Evolutionary conservation across 2,113 vertebrate genomes (phyloP), one percentile per base, ranked within the genome.

Genomic region (Corythaeola cristata): DNA sequence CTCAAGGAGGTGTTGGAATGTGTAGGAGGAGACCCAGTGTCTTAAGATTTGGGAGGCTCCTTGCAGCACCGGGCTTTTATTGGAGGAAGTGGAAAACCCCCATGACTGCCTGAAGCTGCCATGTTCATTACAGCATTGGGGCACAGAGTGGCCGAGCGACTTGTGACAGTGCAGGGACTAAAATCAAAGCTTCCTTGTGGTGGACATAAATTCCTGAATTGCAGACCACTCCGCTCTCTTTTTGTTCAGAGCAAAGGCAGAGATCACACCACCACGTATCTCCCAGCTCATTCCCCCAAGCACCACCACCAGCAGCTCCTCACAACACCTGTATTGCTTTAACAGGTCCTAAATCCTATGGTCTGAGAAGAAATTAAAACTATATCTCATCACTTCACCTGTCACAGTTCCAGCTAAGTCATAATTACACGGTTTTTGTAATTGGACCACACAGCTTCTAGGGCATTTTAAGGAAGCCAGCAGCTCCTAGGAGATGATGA

Each of bases 81-180:
- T 41, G 69, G n/a, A 85, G n/a, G 52, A 82, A 75, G n/a, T 32
- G 33, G 62, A 60, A 94, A 85, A 85, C 30, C 56, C 79, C 13
- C 0, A 1, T 7, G 8, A 50, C 45, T 60, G 56, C 27, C 28
- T 77, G 87, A 55, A 87, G 24, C 27, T 89, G 55, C 60, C 1
- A 0, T 18, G n/a, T 47, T 84, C 39, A 2, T 79, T 6, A 4
- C 19, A 27, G 0, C 0, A 0, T 1, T 12, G 11, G 11, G 50
- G 39, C 41, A 21, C 5, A 69, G 68, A 69, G 49, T 3, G 59
- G 28, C 13, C 2, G 3, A 50, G 37, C 0, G 3, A 12, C 12
- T 69, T 2, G 1, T 66, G 80, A 30, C n/a, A 41, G 7, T 0
- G 4, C 33, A 47, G 37, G 8, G 12, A 41, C 26, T 50, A 55